These are phyloP conservation scores for Drosophila longiperda DNA, from an alignment of 2,888 invertebrate genomes.

Conservation along the genomic window DNA sequence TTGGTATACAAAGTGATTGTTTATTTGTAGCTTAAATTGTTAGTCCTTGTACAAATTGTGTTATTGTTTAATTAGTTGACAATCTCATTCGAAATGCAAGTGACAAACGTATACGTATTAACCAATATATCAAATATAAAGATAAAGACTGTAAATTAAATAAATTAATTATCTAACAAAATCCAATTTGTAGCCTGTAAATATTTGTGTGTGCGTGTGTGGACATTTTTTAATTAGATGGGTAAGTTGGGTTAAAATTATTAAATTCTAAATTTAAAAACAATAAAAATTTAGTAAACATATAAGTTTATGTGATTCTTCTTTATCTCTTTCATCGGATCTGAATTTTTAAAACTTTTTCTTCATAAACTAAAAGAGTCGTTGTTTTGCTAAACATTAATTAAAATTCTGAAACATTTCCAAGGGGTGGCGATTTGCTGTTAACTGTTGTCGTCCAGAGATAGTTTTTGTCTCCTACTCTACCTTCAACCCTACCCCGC, in stretches of 20 bases:
- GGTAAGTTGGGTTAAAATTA: slow-evolving; percentile 12
- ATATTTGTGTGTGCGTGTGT: not conserved
- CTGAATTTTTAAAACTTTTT: not conserved
- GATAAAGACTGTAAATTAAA: slow-evolving; percentile 2
- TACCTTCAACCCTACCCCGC: not conserved
- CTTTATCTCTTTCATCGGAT: not conserved
- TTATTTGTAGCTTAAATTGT: not conserved
- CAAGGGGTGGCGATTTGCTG: slow-evolving; percentile 4
- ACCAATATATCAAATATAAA: slow-evolving; percentile 5
- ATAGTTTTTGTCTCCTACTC: not conserved
- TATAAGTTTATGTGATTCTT: slow-evolving; percentile 11
- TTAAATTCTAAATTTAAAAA: slow-evolving; percentile 10
- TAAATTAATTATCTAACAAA: not conserved
- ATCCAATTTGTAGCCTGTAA: not conserved
- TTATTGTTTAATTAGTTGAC: not conserved
- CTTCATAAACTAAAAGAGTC: slow-evolving; percentile 13
- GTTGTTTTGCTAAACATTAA: slow-evolving; percentile 17
- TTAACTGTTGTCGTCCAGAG: slow-evolving; percentile 1
- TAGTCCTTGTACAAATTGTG: not conserved
- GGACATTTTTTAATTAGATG: slow-evolving; percentile 8
- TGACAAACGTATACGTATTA: slow-evolving; percentile 8
- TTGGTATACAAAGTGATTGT: not conserved
- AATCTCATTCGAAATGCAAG: not conserved
- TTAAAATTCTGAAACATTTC: slow-evolving; percentile 13
- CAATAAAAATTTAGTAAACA: slow-evolving; percentile 9